These are phyloP conservation scores for Formica exsecta DNA, from an alignment of 1,140 invertebrate genomes.

Conservation along the genomic window DNA sequence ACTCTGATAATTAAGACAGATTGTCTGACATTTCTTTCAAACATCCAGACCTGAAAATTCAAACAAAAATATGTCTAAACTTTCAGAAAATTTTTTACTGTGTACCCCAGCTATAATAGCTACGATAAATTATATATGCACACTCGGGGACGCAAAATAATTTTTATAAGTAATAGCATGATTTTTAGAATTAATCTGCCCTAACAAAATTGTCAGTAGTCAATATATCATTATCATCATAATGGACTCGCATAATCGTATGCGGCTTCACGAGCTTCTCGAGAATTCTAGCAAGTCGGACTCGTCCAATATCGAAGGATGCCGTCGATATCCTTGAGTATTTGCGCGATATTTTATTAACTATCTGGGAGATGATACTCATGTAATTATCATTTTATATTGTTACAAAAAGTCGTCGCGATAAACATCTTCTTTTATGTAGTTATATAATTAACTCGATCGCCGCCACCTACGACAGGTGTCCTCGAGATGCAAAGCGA, in stretches of 20 bases:
- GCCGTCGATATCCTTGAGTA: slow-evolving; percentile 12
- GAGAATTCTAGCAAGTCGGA: slow-evolving; percentile 16
- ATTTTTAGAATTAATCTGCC: background rate
- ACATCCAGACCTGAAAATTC: no score
- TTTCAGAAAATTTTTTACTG: no score
- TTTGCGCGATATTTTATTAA: slow-evolving; percentile 55
- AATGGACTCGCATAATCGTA: background rate
- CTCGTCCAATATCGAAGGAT: background rate
- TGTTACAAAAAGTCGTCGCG: slow-evolving; percentile 26
- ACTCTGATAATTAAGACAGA: no score
- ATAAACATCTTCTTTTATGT: slow-evolving; percentile 47
- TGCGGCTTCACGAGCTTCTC: background rate
- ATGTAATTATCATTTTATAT: slow-evolving; percentile 23
- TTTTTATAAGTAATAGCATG: slow-evolving; percentile 32
- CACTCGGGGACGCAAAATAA: slow-evolving; percentile 37
- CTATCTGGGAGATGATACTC: slow-evolving; percentile 22
- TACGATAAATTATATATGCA: slow-evolving; percentile 20
- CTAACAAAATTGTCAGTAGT: background rate
- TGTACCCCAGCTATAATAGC: slow-evolving; percentile 19
- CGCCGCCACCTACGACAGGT: slow-evolving; percentile 13
- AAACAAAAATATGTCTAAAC: no score
- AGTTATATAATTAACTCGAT: slow-evolving; percentile 50
- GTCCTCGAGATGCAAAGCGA: background rate
- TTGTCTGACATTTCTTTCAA: no score
- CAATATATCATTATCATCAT: slow-evolving; percentile 8